Base-by-base conservation (phyloP, 2,113 vertebrate species). In the Cariama cristata region DNA sequence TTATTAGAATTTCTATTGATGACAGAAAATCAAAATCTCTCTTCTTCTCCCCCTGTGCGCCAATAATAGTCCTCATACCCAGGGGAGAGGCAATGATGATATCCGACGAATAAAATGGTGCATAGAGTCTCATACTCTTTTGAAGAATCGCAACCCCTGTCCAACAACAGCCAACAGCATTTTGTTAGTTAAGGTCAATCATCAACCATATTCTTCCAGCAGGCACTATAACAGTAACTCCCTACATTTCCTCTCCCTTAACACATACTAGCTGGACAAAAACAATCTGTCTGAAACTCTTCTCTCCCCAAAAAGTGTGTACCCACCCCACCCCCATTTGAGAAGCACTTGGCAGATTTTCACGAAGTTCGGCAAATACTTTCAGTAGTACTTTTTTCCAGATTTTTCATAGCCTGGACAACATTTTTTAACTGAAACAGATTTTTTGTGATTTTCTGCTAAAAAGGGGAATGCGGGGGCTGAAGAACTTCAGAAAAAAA, bases 91-190 rank as follows among this genome's bases (percentile, higher is more conserved):
- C 99, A 5, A 99, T 98, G 95, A 99, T 99, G 97, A 99, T 99
- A 97, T 99, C 99, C 0, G 99, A 99, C 1, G 99, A 99, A 96
- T 99, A 99, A 92, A 99, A 99, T 0, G 99, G 99, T 5, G 99
- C 98, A 3, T 99, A 99, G 5, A 99, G 98, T 9, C 99, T 99
- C 75, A 99, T 96, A 91, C 98, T 99, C 96, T 98, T 98, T 83
- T 98, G 99, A 55, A 99, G 97, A 33, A 99, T 96, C 0, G 99
- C 99, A 95, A 99, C 60, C 3, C 99, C 99, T 99, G 93, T 62
- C 27, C 35, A 30, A 90, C 16, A 62, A 77, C 38, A 87, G 88
- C 5, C 56, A 71, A 64, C 5, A 45, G 8, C 58, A 38, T 35
- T 9, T 47, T 63, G 44, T 89, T 28, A 94, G 55, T 76, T 45